Conservation (phyloP, 2,113 vertebrate species). For the Oxygymnocypris stewartii region DNA sequence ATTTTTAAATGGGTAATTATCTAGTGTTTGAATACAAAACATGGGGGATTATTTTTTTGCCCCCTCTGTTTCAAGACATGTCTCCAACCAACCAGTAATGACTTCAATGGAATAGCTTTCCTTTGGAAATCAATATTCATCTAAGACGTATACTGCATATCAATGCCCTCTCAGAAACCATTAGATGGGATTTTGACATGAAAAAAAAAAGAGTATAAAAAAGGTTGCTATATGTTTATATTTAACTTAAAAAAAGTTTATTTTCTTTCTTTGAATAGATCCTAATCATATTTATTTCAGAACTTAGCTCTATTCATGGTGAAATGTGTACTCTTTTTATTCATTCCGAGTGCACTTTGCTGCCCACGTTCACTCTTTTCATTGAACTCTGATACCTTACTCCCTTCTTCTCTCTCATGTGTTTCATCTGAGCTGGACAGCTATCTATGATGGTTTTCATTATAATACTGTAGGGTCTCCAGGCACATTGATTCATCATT, state of each 20-base stretch:
- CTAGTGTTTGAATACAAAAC: background rate
- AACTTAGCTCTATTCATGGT: background rate
- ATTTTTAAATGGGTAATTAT: background rate
- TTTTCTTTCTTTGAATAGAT: background rate
- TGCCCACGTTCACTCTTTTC: background rate
- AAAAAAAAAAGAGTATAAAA: background rate
- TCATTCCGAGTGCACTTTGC: background rate
- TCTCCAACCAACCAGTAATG: conserved; percentile 15
- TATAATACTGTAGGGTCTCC: background rate
- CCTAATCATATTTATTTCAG: background rate
- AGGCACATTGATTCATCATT: background rate
- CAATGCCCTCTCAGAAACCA: background rate
- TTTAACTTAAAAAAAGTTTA: background rate
- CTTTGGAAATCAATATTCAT: background rate
- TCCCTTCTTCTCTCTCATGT: background rate
- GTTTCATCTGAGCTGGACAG: background rate
- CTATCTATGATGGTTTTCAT: background rate
- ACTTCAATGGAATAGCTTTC: conserved; percentile 13
- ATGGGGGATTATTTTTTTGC: too few species aligned
- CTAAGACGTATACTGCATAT: background rate
- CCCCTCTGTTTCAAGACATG: background rate
- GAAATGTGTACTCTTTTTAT: background rate
- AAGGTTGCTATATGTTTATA: background rate
- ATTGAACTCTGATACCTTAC: background rate
- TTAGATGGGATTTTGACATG: background rate